Conservation (phyloP, 2,888 invertebrate genomes). For the Marasmarcha lunaedactyla region DNA sequence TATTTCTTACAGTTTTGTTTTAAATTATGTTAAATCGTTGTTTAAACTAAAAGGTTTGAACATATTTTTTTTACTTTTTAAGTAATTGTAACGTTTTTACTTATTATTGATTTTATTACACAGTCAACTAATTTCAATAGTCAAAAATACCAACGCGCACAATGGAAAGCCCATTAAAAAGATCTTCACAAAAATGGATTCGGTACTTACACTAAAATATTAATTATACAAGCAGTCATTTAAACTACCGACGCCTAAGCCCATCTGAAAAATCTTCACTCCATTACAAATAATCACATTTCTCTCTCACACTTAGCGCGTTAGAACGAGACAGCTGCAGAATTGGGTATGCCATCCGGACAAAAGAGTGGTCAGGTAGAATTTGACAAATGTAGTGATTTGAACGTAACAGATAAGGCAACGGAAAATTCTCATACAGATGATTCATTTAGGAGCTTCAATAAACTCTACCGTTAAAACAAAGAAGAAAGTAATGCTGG, state of each 20-base stretch:
- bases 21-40: too few species aligned
- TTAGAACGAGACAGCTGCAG: conserved; percentile 18
- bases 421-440: conserved; percentile 1
- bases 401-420: conserved; percentile 12
- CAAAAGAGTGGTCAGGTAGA: conserved; percentile 34
- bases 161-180: not conserved
- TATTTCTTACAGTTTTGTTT: too few species aligned
- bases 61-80: too few species aligned
- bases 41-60: too few species aligned
- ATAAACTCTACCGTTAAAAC: not conserved
- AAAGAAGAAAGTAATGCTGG: not conserved
- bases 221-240: not conserved
- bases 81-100: too few species aligned
- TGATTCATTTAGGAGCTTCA: not conserved
- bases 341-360: conserved; percentile 17
- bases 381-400: conserved; percentile 24
- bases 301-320: conserved; percentile 13
- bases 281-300: conserved; percentile 13
- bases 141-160: too few species aligned
- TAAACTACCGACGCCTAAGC: not conserved
- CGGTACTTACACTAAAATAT: not conserved
- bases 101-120: too few species aligned
- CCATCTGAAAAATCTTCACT: conserved; percentile 18
- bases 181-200: too few species aligned
- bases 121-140: too few species aligned